Percentiles rank a stretch among this genome's conserved stretches.
Evolutionary conservation across 1,140 invertebrate species (phyloP).

Genomic region (Dinoponera quadriceps): DNA sequence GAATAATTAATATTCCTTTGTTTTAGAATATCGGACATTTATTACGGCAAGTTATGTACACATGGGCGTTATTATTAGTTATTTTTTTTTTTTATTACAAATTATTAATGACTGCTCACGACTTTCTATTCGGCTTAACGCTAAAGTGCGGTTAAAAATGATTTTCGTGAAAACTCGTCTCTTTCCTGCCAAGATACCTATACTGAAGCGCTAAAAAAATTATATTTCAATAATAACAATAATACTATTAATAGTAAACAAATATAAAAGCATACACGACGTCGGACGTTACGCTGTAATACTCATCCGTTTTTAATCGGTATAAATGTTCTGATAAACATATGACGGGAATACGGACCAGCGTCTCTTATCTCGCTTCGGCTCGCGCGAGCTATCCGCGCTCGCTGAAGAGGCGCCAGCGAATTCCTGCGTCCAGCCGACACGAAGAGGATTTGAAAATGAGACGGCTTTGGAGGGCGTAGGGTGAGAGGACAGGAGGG

Average conservation of each 20-base stretch:
- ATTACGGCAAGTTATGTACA: background rate
- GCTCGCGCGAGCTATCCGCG: conserved; percentile 10
- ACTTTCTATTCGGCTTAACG: no score
- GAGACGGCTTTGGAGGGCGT: conserved; percentile 39
- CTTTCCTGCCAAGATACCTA: no score
- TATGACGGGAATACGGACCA: background rate
- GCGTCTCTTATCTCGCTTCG: background rate
- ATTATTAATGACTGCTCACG: background rate
- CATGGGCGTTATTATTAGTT: background rate
- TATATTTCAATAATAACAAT: no score
- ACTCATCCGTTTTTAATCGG: no score
- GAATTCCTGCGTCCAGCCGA: conserved; percentile 14
- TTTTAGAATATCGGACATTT: conserved; percentile 22
- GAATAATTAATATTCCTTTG: conserved; percentile 51
- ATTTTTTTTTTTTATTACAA: background rate
- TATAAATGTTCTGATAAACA: background rate
- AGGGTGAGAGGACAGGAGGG: conserved; percentile 43
- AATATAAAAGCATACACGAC: no score
- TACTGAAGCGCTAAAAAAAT: no score
- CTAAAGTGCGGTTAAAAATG: no score
- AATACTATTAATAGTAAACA: no score
- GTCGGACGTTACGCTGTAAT: no score
- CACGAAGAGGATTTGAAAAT: conserved; percentile 55
- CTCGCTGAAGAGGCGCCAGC: conserved; percentile 58
- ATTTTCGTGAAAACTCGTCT: background rate